phyloP scores from a whole-genome alignment of 2,888 invertebrate species.

The Campaea margaritaria region DNA sequence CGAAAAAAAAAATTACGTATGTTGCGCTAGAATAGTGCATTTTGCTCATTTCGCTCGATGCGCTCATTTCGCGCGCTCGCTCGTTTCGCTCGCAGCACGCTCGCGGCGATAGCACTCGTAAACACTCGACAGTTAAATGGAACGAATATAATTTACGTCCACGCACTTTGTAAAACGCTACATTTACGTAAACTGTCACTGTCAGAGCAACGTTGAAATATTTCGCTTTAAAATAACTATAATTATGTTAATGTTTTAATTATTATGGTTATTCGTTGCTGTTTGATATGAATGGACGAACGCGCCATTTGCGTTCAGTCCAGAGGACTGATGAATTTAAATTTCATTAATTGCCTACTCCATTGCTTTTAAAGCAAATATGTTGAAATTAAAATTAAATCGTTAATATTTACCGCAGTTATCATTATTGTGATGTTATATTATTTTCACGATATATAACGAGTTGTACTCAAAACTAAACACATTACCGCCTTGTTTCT shows the following conservation, averaged over 20 bases:
- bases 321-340: neutral
- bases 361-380: constrained; percentile 5
- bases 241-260: neutral
- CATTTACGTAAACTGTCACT: constrained; percentile 13
- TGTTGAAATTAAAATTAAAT: neutral
- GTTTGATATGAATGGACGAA: neutral
- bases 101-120: constrained; percentile 16
- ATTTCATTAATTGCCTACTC: constrained; percentile 7
- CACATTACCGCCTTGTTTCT: neutral
- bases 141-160: constrained; percentile 25
- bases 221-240: neutral
- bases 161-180: constrained; percentile 24
- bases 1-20: too few species aligned
- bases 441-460: too few species aligned
- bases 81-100: constrained; percentile 3
- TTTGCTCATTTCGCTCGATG: neutral
- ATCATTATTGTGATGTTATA: neutral
- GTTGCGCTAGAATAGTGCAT: neutral
- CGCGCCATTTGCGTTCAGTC: constrained; percentile 4
- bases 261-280: neutral
- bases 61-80: constrained; percentile 6
- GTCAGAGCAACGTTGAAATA: neutral
- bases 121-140: constrained; percentile 27
- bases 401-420: neutral
- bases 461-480: too few species aligned